These are phyloP conservation scores for Polyommatus icarus DNA, from an alignment of 2,888 invertebrate species.

Conservation along the genomic window DNA sequence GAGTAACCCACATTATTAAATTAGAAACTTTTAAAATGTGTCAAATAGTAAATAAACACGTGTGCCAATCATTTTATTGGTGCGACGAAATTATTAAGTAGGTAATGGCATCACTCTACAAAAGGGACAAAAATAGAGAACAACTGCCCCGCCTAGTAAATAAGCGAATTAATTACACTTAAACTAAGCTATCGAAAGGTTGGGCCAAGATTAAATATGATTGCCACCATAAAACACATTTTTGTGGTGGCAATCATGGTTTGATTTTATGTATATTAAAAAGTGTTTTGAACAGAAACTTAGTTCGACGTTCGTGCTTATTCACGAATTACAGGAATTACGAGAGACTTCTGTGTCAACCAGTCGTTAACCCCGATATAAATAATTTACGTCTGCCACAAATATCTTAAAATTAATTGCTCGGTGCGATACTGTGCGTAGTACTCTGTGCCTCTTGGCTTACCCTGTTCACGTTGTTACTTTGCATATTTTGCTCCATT, in stretches of 20 bases:
- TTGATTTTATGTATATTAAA: no score
- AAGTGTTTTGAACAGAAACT: background rate
- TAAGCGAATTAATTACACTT: no score
- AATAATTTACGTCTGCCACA: slow-evolving; percentile 3
- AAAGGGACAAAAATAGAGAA: background rate
- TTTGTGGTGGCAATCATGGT: no score
- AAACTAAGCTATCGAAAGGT: no score
- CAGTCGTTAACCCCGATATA: slow-evolving; percentile 8
- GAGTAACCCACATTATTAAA: background rate
- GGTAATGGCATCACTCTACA: background rate
- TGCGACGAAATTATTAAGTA: background rate
- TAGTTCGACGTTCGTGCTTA: background rate
- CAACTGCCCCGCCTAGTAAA: no score
- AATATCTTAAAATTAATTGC: slow-evolving; percentile 13
- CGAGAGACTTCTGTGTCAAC: slow-evolving; percentile 16
- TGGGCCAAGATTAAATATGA: no score
- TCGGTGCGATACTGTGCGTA: slow-evolving; percentile 32
- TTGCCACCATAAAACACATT: no score
- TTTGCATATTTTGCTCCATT: slow-evolving; percentile 58
- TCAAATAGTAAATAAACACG: slow-evolving; percentile 1
- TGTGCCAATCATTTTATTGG: background rate
- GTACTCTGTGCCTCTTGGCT: slow-evolving; percentile 57
- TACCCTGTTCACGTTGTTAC: slow-evolving; percentile 68
- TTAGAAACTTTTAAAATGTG: slow-evolving; percentile 1
- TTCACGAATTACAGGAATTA: background rate